Percentiles rank a stretch among this genome's conserved stretches.
Conservation (phyloP, 2,888 invertebrate species). For the Acleris emargana region DNA sequence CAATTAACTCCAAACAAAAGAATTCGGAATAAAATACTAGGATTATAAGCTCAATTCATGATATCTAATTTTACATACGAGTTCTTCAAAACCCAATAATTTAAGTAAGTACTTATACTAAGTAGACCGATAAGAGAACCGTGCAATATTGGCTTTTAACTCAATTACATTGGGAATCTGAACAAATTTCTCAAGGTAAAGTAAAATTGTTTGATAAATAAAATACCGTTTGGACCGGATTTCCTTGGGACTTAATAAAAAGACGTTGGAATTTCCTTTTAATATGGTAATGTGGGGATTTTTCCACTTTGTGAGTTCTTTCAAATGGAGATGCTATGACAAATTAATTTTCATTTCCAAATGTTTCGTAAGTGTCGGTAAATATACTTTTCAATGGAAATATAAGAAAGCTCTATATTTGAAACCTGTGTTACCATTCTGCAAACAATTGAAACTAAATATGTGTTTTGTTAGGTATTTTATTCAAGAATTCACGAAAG, state of each 20-base stretch:
- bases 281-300: conserved; percentile 12
- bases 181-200: conserved; percentile 1
- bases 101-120: too few species aligned
- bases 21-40: not conserved
- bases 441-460: too few species aligned
- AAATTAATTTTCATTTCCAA: not conserved
- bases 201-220: conserved; percentile 7
- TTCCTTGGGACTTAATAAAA: conserved; percentile 3
- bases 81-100: not conserved
- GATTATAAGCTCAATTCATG: conserved; percentile 4
- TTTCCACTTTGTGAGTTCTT: conserved; percentile 1
- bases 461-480: too few species aligned
- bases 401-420: too few species aligned
- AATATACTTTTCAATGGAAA: too few species aligned
- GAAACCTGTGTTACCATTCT: too few species aligned
- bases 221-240: conserved; percentile 10
- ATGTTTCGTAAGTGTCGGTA: too few species aligned
- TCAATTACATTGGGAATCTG: not conserved
- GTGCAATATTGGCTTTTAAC: conserved; percentile 11
- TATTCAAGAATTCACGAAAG: too few species aligned
- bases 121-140: not conserved
- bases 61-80: not conserved
- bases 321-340: not conserved
- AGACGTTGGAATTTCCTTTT: not conserved
- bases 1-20: too few species aligned